phyloP scores from a whole-genome alignment of 2,797 vertebrate species.

The Chaetophractus vellerosus region DNA sequence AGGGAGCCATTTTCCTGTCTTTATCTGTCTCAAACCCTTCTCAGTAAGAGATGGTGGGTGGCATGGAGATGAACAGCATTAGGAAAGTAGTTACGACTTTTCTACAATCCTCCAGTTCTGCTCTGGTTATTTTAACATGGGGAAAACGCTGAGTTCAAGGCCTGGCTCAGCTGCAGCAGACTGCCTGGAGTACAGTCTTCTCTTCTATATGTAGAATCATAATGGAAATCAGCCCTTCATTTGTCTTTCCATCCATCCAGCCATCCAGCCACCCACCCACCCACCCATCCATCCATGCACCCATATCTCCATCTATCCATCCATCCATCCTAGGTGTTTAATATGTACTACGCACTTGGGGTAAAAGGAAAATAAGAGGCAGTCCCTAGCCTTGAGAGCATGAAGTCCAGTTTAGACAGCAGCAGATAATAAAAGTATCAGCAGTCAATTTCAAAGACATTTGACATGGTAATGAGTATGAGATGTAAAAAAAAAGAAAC shows the following conservation, averaged over 20 bases:
- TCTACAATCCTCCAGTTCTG: neutral
- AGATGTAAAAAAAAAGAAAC: neutral
- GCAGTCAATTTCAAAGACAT: neutral
- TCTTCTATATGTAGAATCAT: neutral
- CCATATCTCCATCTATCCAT: too few relatives aligned
- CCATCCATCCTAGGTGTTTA: neutral
- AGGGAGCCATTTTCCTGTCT: neutral
- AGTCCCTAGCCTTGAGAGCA: neutral
- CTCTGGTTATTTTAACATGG: neutral
- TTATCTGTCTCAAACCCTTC: neutral
- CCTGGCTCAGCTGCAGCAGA: neutral
- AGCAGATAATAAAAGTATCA: neutral
- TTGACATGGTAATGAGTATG: neutral
- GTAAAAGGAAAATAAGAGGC: neutral
- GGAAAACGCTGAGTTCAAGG: neutral
- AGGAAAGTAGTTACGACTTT: neutral
- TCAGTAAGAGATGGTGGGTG: neutral
- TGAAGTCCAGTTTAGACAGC: neutral
- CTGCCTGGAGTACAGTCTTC: neutral
- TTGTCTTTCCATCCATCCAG: accelerated
- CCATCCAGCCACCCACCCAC: accelerated
- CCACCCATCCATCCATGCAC: neutral
- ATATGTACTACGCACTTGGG: neutral
- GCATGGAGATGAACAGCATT: neutral
- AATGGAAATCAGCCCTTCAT: neutral